A percentile compares a stretch with the other conserved stretches of the same genome.
These are phyloP conservation scores for Ursus arctos DNA, from an alignment of 2,113 vertebrate species.

Conservation along the genomic window DNA sequence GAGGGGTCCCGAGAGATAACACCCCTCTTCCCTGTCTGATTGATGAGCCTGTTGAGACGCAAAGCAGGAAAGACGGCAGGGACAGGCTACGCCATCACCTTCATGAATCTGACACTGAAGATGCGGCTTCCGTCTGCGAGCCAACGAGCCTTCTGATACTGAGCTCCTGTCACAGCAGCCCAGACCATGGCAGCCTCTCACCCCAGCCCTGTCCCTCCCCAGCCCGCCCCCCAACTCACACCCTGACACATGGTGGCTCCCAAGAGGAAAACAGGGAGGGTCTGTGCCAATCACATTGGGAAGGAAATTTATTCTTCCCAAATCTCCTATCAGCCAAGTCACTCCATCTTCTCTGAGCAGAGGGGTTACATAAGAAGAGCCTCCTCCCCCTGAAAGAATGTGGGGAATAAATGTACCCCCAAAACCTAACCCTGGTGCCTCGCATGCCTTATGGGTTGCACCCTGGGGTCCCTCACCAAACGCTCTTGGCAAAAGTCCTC, in stretches of 20 bases:
- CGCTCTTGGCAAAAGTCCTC: neutral
- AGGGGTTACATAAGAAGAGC: neutral
- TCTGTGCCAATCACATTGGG: neutral
- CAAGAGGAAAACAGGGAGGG: neutral
- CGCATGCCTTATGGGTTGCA: neutral
- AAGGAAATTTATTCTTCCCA: neutral
- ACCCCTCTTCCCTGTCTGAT: neutral
- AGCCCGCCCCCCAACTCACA: fast-evolving
- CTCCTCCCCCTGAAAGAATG: neutral
- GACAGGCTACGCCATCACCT: fast-evolving
- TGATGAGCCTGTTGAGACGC: neutral
- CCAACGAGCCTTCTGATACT: neutral
- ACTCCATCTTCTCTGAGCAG: neutral
- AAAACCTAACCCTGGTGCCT: neutral
- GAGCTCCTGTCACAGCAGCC: neutral
- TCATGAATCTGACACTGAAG: neutral
- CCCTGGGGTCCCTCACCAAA: neutral
- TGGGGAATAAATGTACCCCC: neutral
- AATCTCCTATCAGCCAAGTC: neutral
- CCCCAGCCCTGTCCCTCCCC: fast-evolving
- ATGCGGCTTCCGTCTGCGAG: neutral
- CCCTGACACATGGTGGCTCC: neutral
- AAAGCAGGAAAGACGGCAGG: neutral
- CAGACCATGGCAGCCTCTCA: no score
- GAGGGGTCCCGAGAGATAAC: neutral